Conservation (phyloP, 2,797 vertebrate species). For the Anguilla marmorata region DNA sequence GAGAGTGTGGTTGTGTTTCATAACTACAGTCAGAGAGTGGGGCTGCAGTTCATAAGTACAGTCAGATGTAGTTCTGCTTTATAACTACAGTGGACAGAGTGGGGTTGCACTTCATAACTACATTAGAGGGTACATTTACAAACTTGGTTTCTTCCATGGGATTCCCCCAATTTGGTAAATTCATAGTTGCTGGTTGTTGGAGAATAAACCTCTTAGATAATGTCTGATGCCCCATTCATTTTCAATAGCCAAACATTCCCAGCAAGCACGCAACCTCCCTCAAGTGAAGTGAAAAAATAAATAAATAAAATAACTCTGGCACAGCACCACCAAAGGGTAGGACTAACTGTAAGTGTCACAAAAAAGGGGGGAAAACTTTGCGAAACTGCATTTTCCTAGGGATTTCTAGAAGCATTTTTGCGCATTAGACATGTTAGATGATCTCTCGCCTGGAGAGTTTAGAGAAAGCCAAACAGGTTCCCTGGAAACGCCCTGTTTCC, state of each 20-base stretch:
- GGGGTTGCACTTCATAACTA: not conserved
- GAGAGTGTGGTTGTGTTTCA: no score
- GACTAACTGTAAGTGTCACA: not conserved
- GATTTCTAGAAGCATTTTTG: not conserved
- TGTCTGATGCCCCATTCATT: not conserved
- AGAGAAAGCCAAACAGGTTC: not conserved
- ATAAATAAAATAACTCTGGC: not conserved
- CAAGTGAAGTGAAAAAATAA: not conserved
- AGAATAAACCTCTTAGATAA: not conserved
- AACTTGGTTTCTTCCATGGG: not conserved
- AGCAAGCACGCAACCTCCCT: not conserved
- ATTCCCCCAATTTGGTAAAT: not conserved
- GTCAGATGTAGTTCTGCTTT: no score
- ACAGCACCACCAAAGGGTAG: not conserved
- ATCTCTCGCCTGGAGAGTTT: not conserved
- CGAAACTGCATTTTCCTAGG: not conserved
- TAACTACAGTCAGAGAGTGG: no score
- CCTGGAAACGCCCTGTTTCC: not conserved
- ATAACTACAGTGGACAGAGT: not conserved
- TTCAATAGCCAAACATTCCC: not conserved
- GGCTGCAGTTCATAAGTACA: no score
- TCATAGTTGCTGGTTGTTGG: not conserved
- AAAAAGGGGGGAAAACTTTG: not conserved
- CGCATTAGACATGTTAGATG: not conserved
- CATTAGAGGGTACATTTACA: not conserved